Evolutionary conservation across 2,797 vertebrate genomes (phyloP).

Genomic region (Mallotus villosus): DNA sequence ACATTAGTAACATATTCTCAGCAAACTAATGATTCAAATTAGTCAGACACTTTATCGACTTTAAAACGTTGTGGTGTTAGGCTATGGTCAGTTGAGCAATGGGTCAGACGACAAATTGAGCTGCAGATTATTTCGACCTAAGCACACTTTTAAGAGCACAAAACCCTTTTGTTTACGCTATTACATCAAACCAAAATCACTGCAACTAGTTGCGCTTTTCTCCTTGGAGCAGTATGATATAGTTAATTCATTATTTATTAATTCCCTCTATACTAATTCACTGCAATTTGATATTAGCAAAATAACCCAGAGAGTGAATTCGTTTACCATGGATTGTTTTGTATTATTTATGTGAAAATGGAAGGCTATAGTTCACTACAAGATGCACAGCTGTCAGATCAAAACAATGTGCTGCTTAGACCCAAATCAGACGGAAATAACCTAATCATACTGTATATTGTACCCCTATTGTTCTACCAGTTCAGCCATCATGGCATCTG

Average conservation of each 20-base stretch:
- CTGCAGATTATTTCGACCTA: conserved; percentile 48
- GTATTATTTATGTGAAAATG: background rate
- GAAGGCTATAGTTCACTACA: background rate
- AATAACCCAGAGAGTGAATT: background rate
- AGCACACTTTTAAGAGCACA: conserved; percentile 27
- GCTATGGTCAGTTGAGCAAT: conserved; percentile 32
- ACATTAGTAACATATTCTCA: too few species aligned
- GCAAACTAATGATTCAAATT: too few species aligned
- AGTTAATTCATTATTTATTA: too few species aligned
- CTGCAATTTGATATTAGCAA: too few species aligned
- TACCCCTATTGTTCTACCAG: conserved; percentile 17
- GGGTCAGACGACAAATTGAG: conserved; percentile 23
- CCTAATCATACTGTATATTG: conserved; percentile 4
- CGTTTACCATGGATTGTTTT: background rate
- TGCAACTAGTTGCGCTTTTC: background rate
- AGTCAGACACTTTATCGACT: background rate
- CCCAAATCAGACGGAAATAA: background rate
- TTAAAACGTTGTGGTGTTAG: background rate
- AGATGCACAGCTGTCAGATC: conserved; percentile 15
- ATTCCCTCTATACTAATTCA: too few species aligned
- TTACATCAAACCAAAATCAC: conserved; percentile 14
- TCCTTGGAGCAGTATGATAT: background rate
- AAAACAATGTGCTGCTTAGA: conserved; percentile 5
- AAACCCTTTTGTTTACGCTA: conserved; percentile 23
- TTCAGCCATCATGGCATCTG: conserved; percentile 61